Evolutionary conservation across 2,113 vertebrate species (phyloP).

Genomic region (Tinamus guttatus): DNA sequence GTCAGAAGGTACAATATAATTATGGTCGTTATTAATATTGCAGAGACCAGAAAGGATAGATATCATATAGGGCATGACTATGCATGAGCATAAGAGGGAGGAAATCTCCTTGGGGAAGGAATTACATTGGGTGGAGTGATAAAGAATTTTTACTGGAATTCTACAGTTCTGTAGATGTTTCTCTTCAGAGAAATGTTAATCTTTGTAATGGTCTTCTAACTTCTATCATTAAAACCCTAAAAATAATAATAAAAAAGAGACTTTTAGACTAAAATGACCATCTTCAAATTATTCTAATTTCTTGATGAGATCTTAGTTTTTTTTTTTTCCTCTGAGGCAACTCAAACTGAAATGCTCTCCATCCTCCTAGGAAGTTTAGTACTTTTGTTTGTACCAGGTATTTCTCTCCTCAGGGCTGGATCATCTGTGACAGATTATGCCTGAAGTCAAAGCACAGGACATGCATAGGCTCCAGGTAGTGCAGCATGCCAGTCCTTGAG

Average conservation of each 20-base stretch:
- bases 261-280: background rate
- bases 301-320: background rate
- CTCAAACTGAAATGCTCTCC: background rate
- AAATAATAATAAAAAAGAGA: background rate
- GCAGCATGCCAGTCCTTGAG: background rate
- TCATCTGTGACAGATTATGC: background rate
- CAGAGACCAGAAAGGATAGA: background rate
- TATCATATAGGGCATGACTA: background rate
- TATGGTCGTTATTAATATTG: conserved; percentile 43
- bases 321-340: background rate
- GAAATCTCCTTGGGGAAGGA: conserved; percentile 12
- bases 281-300: background rate
- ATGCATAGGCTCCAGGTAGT: background rate
- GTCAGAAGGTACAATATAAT: conserved; percentile 58
- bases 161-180: background rate
- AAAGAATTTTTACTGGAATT: conserved; percentile 21
- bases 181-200: background rate
- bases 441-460: background rate
- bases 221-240: background rate
- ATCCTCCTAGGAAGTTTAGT: background rate
- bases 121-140: background rate
- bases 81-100: background rate
- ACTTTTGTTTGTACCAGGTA: background rate
- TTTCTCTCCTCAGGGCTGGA: background rate
- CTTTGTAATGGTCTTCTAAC: background rate